These are phyloP conservation scores for Pachypeltis micranthus DNA, from an alignment of 1,140 invertebrate species.

Conservation along the genomic window DNA sequence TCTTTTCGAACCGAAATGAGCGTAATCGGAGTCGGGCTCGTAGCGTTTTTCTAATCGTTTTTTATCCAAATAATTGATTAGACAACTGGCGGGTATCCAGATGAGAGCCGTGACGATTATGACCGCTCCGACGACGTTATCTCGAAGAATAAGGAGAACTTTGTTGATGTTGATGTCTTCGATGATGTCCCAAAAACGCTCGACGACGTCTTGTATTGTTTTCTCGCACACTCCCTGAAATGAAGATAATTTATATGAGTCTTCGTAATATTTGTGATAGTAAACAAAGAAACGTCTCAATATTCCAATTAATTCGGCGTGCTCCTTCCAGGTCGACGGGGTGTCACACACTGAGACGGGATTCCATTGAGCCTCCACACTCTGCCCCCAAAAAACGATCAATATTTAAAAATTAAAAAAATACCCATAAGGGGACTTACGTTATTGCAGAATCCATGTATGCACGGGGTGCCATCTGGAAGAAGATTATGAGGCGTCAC, in stretches of 20 bases:
- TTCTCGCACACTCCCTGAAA: conserved; percentile 81
- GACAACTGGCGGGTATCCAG: conserved; percentile 80
- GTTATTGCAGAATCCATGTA: conserved; percentile 90
- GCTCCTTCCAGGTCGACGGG: no score
- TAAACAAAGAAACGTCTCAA: no score
- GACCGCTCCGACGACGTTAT: conserved; percentile 83
- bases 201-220: conserved; percentile 87
- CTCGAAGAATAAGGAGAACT: conserved; percentile 70
- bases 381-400: no score
- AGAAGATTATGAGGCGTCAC: conserved; percentile 70
- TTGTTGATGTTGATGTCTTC: conserved; percentile 92
- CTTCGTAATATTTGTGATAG: no score
- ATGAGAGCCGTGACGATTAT: conserved; percentile 77
- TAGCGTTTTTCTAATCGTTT: conserved; percentile 36
- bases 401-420: conserved; percentile 23
- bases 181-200: conserved; percentile 92
- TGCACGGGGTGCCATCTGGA: conserved; percentile 87
- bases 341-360: no score
- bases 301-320: no score
- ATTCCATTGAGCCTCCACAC: no score
- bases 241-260: no score
- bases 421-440: conserved; percentile 37
- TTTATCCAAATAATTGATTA: conserved; percentile 68
- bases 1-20: not conserved
- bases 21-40: conserved; percentile 7